Evolutionary conservation across 2,888 invertebrate species (phyloP).

Genomic region (Drosophila setosimentum): DNA sequence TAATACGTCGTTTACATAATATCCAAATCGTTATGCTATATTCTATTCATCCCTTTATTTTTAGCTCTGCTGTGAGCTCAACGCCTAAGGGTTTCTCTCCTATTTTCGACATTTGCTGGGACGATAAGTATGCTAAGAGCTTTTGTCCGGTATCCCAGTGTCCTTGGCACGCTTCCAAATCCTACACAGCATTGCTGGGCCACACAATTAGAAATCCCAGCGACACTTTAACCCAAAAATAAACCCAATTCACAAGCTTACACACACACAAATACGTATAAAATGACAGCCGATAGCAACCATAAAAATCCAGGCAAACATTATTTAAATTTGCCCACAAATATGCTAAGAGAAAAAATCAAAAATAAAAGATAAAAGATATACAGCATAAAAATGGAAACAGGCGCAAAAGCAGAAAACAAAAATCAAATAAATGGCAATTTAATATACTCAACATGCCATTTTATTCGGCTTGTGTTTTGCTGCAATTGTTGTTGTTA

Average conservation of each 20-base stretch:
- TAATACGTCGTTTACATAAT: slow-evolving; percentile 38
- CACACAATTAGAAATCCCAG: slow-evolving; percentile 56
- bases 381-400: slow-evolving; percentile 4
- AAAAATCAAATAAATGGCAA: slow-evolving; percentile 79
- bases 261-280: background rate
- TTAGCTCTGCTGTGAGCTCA: slow-evolving; percentile 17
- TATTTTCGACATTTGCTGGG: slow-evolving; percentile 41
- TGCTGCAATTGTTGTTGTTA: slow-evolving; percentile 32
- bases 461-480: slow-evolving; percentile 55
- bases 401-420: slow-evolving; percentile 45
- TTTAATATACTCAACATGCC: slow-evolving; percentile 78
- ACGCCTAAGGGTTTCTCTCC: slow-evolving; percentile 36
- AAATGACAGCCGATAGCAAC: slow-evolving; percentile 46
- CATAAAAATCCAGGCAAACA: slow-evolving; percentile 68
- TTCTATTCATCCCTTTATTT: slow-evolving; percentile 8
- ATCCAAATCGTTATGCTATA: slow-evolving; percentile 17
- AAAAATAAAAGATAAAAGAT: slow-evolving; percentile 27
- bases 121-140: slow-evolving; percentile 58
- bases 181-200: slow-evolving; percentile 35
- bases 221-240: slow-evolving; percentile 58
- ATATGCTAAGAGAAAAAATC: slow-evolving; percentile 57
- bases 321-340: slow-evolving; percentile 71
- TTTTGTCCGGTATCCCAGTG: slow-evolving; percentile 30
- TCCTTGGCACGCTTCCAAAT: slow-evolving; percentile 57
- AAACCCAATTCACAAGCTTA: slow-evolving; percentile 50